Evolutionary conservation across 1,140 invertebrate genomes (phyloP).

Genomic region (Magallana angulata): DNA sequence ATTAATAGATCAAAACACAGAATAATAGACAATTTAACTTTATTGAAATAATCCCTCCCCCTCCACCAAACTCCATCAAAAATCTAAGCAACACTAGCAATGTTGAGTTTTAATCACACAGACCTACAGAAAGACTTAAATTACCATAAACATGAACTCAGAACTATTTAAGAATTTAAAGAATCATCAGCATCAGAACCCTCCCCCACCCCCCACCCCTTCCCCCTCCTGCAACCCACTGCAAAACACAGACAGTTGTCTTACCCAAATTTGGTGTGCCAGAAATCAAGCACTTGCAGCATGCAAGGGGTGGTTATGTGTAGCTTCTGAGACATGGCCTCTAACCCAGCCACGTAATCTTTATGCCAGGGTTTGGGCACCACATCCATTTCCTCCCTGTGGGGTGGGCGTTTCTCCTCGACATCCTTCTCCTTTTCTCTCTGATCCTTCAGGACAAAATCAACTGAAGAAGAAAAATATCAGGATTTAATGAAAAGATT

Average conservation of each 20-base stretch:
- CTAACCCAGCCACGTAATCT: constrained; percentile 80
- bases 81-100: too few relatives aligned
- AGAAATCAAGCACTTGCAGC: constrained; percentile 88
- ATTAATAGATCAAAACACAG: too few relatives aligned
- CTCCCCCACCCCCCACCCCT: too few relatives aligned
- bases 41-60: too few relatives aligned
- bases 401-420: constrained; percentile 74
- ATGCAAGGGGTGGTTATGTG: constrained; percentile 91
- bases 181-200: too few relatives aligned
- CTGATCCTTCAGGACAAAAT: constrained; percentile 92
- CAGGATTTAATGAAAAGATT: background rate
- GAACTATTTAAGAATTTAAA: too few relatives aligned
- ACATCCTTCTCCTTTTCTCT: constrained; percentile 78
- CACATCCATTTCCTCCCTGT: constrained; percentile 83
- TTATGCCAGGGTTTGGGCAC: constrained; percentile 85
- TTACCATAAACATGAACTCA: too few relatives aligned
- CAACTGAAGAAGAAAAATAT: constrained; percentile 78
- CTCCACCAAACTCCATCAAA: too few relatives aligned
- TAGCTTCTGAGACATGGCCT: constrained; percentile 83
- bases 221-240: too few relatives aligned
- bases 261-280: constrained; percentile 89
- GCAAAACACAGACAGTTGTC: constrained; percentile 33
- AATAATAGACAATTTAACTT: too few relatives aligned
- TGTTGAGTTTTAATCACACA: too few relatives aligned
- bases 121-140: too few relatives aligned